Evolutionary conservation across 1,140 invertebrate genomes (phyloP), one percentile per base, ranked within the genome.

Genomic region (Latrodectus geometricus): DNA sequence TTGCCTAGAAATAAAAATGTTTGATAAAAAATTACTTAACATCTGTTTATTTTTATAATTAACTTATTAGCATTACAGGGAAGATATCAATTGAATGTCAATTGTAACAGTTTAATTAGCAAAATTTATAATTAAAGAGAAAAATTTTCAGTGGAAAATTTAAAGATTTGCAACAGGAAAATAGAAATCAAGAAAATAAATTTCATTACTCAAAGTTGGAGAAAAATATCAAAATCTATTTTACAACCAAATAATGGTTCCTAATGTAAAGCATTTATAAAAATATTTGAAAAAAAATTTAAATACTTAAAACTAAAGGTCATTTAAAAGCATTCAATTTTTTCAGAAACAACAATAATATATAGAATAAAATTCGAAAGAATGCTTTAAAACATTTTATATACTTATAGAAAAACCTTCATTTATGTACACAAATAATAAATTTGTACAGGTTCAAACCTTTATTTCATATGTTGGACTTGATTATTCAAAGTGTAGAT

Each of bases 1-100:
- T 90, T 17, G 91, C 90, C 92, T 92, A 35, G 35, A 35, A 35
- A 35, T 35, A 35, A 35, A 35, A 35, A 3, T 35, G 35, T 35
- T 35, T 3, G 35, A 35, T 5, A 35, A 35, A 35, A 35, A 35
- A 3, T 35, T 35, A 35, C 5, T 35, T 35, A 3, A 35, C 5
- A 35, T 3, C 35, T 5, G 2, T 35, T 35, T 35, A 35, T 5
- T 35, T 35, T 3, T 35, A 35, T 35, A 35, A 5, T 35, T 35
- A 35, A 35, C 35, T 35, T 35, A 35, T 35, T 35, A 5, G 5
- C 35, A 35, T 35, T 35, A 35, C 35, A 35, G 35, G 35, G 35
- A 35, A 35, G 5, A 35, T 5, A 35, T 35, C 2, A 1, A 3
- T 1, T 35, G 35, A 35, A 35, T 35, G 1, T 35, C 35, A 35